phyloP scores from a whole-genome alignment of 2,797 vertebrate species.

The Pelobates cultripes region DNA sequence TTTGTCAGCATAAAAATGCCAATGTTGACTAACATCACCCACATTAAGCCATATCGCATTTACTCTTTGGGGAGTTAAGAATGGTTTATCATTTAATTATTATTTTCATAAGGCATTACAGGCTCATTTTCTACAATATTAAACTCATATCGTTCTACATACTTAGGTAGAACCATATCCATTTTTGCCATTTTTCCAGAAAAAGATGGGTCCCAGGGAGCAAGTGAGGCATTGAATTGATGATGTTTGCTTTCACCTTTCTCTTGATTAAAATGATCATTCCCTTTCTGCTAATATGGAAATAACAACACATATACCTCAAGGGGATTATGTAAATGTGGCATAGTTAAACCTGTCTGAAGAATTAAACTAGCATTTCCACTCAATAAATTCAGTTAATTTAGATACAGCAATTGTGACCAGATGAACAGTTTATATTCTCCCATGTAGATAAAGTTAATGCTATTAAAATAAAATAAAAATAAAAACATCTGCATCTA shows the following conservation, averaged over 20 bases:
- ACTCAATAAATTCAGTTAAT: slow-evolving; percentile 40
- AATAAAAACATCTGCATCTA: slow-evolving; percentile 36
- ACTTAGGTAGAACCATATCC: too few relatives aligned
- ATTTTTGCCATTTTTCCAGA: neutral
- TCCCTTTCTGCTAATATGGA: neutral
- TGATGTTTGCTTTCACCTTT: neutral
- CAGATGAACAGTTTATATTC: slow-evolving; percentile 23
- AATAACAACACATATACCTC: neutral
- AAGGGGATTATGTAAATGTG: neutral
- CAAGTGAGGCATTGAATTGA: neutral
- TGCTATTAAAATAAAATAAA: slow-evolving; percentile 25
- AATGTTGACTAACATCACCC: too few relatives aligned
- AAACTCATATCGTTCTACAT: too few relatives aligned
- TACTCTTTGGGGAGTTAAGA: too few relatives aligned
- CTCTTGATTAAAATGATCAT: neutral
- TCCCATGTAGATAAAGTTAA: slow-evolving; percentile 30
- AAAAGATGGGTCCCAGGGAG: neutral
- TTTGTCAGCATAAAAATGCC: too few relatives aligned
- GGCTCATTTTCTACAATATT: too few relatives aligned
- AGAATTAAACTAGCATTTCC: slow-evolving; percentile 11
- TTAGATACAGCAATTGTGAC: slow-evolving; percentile 29
- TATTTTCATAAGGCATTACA: too few relatives aligned
- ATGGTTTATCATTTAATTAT: too few relatives aligned
- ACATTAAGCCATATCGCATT: too few relatives aligned
- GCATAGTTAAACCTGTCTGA: slow-evolving; percentile 1